These are phyloP conservation scores for Autographa gamma DNA, from an alignment of 2,888 invertebrate species.

Conservation along the genomic window DNA sequence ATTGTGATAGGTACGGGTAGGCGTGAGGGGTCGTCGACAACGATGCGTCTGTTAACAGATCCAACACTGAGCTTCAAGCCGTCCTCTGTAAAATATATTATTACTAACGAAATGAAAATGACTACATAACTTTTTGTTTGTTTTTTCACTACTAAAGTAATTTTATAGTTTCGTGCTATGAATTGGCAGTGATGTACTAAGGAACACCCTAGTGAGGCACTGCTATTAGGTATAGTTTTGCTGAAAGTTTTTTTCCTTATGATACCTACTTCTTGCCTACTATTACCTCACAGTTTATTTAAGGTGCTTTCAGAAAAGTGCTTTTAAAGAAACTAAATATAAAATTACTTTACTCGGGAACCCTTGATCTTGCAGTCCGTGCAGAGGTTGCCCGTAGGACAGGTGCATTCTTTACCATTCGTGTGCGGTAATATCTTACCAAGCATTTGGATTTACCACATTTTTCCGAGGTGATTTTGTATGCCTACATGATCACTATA, in stretches of 20 bases:
- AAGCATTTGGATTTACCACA: slow-evolving; percentile 60
- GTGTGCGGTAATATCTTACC: slow-evolving; percentile 53
- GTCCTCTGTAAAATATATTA: slow-evolving; percentile 12
- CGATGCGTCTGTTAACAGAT: slow-evolving; percentile 60
- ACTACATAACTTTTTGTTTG: neutral
- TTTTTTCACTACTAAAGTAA: no score
- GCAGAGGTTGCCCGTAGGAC: slow-evolving; percentile 55
- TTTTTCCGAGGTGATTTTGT: neutral
- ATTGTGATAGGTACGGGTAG: slow-evolving; percentile 62
- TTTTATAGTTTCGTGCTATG: neutral
- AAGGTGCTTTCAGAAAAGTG: neutral
- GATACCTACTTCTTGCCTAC: no score
- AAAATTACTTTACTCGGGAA: slow-evolving; percentile 60
- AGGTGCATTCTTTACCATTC: slow-evolving; percentile 56
- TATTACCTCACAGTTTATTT: no score
- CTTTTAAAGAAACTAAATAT: neutral
- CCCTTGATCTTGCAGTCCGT: slow-evolving; percentile 50
- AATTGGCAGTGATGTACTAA: neutral
- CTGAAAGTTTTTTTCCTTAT: neutral
- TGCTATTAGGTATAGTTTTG: no score
- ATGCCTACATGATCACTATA: slow-evolving; percentile 18
- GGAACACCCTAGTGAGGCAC: no score
- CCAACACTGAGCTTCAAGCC: slow-evolving; percentile 10
- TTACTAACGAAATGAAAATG: neutral
- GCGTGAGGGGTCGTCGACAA: slow-evolving; percentile 58